A percentile compares a stretch with the other conserved stretches of the same genome.
Evolutionary conservation across 2,113 vertebrate species (phyloP).

Genomic region (Motacilla alba): DNA sequence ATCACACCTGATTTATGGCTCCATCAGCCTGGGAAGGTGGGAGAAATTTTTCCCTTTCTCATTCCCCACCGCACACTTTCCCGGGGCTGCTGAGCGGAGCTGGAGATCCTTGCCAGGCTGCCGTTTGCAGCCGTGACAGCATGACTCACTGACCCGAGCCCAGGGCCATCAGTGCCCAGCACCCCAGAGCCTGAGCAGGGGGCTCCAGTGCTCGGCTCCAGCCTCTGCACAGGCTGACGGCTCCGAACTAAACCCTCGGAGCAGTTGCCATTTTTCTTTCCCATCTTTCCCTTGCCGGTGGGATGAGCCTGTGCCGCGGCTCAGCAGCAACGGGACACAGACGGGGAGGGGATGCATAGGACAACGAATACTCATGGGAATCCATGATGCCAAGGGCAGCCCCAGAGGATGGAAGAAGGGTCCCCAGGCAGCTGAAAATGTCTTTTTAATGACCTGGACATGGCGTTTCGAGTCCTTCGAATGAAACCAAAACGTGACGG

Average conservation of each 20-base stretch:
- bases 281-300: not conserved
- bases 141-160: not conserved
- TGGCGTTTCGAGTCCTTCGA: not conserved
- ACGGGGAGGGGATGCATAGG: not conserved
- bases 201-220: not conserved
- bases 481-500: not conserved
- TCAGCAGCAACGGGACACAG: not conserved
- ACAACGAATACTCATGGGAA: not conserved
- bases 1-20: not conserved
- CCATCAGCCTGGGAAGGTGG: not conserved
- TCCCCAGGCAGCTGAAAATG: not conserved
- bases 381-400: not conserved
- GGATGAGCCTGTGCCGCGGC: not conserved
- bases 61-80: not conserved
- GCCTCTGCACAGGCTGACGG: not conserved
- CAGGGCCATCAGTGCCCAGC: not conserved
- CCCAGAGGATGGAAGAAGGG: not conserved
- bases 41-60: not conserved
- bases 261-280: not conserved
- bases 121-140: not conserved
- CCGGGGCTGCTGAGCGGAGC: not conserved
- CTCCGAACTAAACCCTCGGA: not conserved
- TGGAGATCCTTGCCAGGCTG: not conserved
- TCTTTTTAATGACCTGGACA: slow-evolving; percentile 57
- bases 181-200: not conserved